Evolutionary conservation across 2,888 invertebrate species (phyloP).

Genomic region (Fragum whitleyi): DNA sequence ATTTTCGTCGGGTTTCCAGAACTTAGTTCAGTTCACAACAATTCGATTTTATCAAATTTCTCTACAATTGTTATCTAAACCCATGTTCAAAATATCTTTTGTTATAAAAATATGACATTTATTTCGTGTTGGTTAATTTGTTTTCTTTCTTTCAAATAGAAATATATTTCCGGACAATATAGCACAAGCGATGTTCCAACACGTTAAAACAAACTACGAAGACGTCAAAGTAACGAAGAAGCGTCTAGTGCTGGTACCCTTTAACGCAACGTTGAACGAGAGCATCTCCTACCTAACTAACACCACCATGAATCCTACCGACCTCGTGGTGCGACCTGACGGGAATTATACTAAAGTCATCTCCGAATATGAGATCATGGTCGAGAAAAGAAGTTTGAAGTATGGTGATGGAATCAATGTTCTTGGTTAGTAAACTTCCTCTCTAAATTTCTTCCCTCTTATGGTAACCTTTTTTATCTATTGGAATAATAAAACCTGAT

Average conservation of each 20-base stretch:
- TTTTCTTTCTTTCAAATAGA: too few relatives aligned
- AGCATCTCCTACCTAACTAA: slow-evolving; percentile 29
- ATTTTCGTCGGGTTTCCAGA: too few relatives aligned
- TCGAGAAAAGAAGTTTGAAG: slow-evolving; percentile 61
- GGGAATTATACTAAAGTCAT: slow-evolving; percentile 62
- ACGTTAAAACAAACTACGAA: slow-evolving; percentile 87
- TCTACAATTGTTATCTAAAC: too few relatives aligned
- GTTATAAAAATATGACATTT: too few relatives aligned
- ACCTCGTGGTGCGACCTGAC: not conserved
- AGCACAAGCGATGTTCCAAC: slow-evolving; percentile 88
- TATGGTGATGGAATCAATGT: slow-evolving; percentile 88
- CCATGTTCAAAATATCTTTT: too few relatives aligned
- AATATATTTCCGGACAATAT: slow-evolving; percentile 89
- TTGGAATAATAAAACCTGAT: too few relatives aligned
- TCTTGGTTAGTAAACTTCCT: slow-evolving; percentile 86
- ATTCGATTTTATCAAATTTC: too few relatives aligned
- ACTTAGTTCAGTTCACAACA: too few relatives aligned
- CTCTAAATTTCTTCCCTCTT: too few relatives aligned
- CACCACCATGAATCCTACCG: not conserved
- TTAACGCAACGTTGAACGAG: slow-evolving; percentile 59
- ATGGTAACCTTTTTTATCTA: too few relatives aligned
- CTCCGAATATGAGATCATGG: slow-evolving; percentile 64
- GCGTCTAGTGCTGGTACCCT: slow-evolving; percentile 47
- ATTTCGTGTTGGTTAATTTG: too few relatives aligned
- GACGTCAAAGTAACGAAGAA: slow-evolving; percentile 58